Conservation (phyloP, 2,888 invertebrate genomes). For the Masnerella sp. region DNA sequence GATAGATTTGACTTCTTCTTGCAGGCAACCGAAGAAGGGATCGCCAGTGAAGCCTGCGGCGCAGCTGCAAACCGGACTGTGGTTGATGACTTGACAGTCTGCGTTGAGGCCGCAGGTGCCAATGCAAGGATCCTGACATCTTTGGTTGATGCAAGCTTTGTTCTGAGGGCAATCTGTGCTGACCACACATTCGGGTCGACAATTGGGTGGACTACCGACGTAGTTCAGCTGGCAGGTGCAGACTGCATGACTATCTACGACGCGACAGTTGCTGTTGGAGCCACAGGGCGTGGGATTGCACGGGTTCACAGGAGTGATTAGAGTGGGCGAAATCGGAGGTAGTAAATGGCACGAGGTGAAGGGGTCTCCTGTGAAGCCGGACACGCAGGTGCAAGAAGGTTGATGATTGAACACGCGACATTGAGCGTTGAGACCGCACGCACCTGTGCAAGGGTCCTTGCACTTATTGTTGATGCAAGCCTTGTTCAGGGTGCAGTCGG, state of each 20-base stretch:
- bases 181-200: slow-evolving; percentile 78
- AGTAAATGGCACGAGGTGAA: slow-evolving; percentile 72
- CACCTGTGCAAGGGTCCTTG: slow-evolving; percentile 82
- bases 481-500: slow-evolving; percentile 83
- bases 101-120: slow-evolving; percentile 91
- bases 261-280: slow-evolving; percentile 83
- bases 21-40: slow-evolving; percentile 78
- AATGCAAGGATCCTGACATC: slow-evolving; percentile 85
- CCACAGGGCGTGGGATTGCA: slow-evolving; percentile 82
- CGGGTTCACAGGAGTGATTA: slow-evolving; percentile 46
- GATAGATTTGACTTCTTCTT: slow-evolving; percentile 51
- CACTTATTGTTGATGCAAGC: slow-evolving; percentile 83
- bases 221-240: slow-evolving; percentile 78
- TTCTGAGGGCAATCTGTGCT: slow-evolving; percentile 82
- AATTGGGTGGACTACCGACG: slow-evolving; percentile 77
- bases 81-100: slow-evolving; percentile 89
- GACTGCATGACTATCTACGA: slow-evolving; percentile 73
- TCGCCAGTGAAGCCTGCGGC: slow-evolving; percentile 86
- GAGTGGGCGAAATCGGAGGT: slow-evolving; percentile 52
- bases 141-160: slow-evolving; percentile 82
- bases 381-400: slow-evolving; percentile 85
- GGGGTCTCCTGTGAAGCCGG: slow-evolving; percentile 86
- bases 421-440: slow-evolving; percentile 86
- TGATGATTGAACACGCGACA: slow-evolving; percentile 89
- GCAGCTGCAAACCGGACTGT: slow-evolving; percentile 92